Conservation (phyloP, 1,140 invertebrate species). For the Drosophila quadrilineata region DNA sequence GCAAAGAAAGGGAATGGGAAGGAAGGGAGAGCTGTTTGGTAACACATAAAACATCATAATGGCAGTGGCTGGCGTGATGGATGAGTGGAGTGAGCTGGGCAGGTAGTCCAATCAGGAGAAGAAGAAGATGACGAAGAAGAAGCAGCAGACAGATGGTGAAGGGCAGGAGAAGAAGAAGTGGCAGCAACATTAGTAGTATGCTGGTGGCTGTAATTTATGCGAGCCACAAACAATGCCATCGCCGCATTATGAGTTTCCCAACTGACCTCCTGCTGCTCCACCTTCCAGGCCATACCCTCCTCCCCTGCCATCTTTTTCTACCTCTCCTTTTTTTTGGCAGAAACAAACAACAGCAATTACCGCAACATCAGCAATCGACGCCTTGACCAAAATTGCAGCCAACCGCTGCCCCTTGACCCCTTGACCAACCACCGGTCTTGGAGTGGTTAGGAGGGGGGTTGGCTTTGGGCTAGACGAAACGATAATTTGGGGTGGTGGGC, state of each 20-base stretch:
- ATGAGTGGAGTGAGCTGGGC: not conserved
- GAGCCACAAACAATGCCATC: conserved; percentile 14
- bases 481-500: too few species aligned
- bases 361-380: conserved; percentile 62
- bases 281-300: not conserved
- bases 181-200: conserved; percentile 3
- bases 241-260: conserved; percentile 50
- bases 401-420: conserved; percentile 15
- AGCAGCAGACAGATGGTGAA: not conserved
- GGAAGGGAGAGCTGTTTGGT: too few species aligned
- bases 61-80: conserved; percentile 1
- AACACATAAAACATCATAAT: conserved; percentile 63
- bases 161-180: too few species aligned
- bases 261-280: not conserved
- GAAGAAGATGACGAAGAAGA: not conserved
- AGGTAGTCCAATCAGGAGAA: too few species aligned
- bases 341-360: conserved; percentile 57
- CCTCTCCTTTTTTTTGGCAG: too few species aligned
- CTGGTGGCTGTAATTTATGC: conserved; percentile 58
- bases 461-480: too few species aligned
- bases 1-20: too few species aligned
- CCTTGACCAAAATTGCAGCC: conserved; percentile 62
- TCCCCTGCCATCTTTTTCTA: too few species aligned
- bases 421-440: too few species aligned
- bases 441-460: not conserved